phyloP scores from a whole-genome alignment of 2,888 invertebrate species.

The Cantharis nigra region DNA sequence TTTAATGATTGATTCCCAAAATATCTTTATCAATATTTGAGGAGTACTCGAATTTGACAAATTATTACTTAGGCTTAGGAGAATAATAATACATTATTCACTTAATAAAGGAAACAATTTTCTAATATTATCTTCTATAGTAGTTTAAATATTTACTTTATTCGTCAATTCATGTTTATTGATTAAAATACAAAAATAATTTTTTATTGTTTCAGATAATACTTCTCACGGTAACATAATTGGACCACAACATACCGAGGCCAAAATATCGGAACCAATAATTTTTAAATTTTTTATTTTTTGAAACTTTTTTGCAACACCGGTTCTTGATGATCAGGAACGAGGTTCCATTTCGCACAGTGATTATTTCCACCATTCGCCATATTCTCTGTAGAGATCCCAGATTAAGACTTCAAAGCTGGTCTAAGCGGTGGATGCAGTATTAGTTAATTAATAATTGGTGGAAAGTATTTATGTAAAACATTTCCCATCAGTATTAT shows the following conservation, averaged over 20 bases:
- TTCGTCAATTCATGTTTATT: background rate
- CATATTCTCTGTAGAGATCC: conserved; percentile 62
- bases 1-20: background rate
- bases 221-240: background rate
- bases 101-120: background rate
- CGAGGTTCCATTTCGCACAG: conserved; percentile 60
- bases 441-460: conserved; percentile 22
- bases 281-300: background rate
- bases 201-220: background rate
- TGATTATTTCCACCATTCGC: conserved; percentile 60
- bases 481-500: conserved; percentile 21
- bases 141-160: background rate
- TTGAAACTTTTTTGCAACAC: conserved; percentile 25
- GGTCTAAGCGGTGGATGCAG: conserved; percentile 50
- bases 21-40: background rate
- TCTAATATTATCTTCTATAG: background rate
- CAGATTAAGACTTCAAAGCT: conserved; percentile 62
- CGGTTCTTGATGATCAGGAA: conserved; percentile 63
- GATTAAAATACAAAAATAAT: background rate
- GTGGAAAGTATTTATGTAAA: background rate
- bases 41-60: background rate
- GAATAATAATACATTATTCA: background rate
- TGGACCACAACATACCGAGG: background rate
- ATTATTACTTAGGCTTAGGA: background rate
- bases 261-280: background rate